Evolutionary conservation across 2,797 vertebrate species (phyloP).

Genomic region (Pachyuromys duprasi): DNA sequence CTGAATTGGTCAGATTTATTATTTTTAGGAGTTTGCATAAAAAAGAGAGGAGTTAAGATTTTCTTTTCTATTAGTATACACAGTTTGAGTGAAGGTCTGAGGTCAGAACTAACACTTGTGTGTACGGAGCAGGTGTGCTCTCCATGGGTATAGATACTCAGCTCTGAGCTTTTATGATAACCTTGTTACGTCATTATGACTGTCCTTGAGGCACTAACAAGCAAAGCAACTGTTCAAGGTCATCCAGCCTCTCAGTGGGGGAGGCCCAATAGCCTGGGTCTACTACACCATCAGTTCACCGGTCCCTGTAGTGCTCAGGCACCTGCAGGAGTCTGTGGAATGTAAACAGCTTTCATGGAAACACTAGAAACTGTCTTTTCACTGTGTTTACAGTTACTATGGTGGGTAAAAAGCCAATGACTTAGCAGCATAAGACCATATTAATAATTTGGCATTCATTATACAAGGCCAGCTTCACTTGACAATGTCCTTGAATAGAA

Average conservation of each 20-base stretch:
- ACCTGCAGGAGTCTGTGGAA: neutral
- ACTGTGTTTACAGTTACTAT: neutral
- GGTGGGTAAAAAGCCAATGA: neutral
- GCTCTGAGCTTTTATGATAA: neutral
- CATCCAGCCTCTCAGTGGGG: neutral
- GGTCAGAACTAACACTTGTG: neutral
- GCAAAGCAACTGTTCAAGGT: neutral
- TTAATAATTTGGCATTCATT: neutral
- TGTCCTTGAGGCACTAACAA: neutral
- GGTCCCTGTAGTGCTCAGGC: neutral
- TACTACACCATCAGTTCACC: neutral
- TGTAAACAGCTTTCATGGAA: neutral
- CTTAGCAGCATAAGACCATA: neutral
- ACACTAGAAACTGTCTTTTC: neutral
- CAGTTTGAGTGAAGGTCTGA: neutral
- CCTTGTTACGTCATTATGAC: neutral
- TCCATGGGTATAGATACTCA: neutral
- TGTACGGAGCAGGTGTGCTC: neutral
- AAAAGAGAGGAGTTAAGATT: neutral
- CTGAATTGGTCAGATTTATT: neutral
- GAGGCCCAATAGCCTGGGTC: neutral
- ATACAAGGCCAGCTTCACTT: neutral
- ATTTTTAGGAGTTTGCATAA: slow-evolving; percentile 26
- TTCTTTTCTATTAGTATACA: neutral
- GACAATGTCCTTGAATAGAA: neutral